phyloP scores from a whole-genome alignment of 2,113 vertebrate genomes.

The Octodon degus region DNA sequence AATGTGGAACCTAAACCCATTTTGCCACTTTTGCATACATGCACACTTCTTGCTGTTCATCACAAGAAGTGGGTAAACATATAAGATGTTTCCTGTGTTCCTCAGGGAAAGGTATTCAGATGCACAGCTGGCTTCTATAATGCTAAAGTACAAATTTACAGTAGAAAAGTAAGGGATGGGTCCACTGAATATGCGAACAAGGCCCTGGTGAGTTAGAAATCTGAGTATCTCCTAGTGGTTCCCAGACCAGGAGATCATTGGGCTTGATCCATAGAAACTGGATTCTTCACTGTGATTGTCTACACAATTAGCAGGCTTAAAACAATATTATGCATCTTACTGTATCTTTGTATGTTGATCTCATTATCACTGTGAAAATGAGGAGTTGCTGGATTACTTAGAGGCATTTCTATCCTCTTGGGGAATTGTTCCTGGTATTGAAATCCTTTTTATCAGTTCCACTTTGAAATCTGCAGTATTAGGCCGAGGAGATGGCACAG shows the following conservation, averaged over 20 bases:
- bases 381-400: constrained; percentile 35
- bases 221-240: background rate
- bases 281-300: constrained; percentile 15
- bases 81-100: background rate
- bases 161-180: background rate
- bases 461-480: constrained; percentile 34
- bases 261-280: background rate
- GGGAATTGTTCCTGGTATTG: constrained; percentile 48
- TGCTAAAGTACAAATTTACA: background rate
- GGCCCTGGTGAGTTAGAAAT: constrained; percentile 1
- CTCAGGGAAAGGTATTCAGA: background rate
- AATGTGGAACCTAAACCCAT: background rate
- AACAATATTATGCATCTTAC: background rate
- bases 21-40: background rate
- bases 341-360: background rate
- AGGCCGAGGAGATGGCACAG: no score
- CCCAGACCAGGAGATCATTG: background rate
- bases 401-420: constrained; percentile 18
- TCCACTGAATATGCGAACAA: background rate
- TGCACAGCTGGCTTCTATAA: background rate
- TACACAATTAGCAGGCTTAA: background rate
- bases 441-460: constrained; percentile 60
- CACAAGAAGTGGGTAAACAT: background rate
- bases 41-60: background rate
- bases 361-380: constrained; percentile 44